Evolutionary conservation across 2,888 invertebrate genomes (phyloP).

Genomic region (Pycnomerus fuliginosus): DNA sequence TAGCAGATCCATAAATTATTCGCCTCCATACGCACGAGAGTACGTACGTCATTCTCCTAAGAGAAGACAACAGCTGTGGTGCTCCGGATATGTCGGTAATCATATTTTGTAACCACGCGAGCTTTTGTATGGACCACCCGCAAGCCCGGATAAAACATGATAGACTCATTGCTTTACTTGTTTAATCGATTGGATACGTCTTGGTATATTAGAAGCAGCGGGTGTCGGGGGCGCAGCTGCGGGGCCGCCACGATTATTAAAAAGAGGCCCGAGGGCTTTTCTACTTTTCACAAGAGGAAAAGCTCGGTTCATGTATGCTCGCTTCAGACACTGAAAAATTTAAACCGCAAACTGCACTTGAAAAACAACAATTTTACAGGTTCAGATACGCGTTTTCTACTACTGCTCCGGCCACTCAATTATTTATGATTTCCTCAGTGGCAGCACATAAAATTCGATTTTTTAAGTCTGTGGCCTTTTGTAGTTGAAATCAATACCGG

Average conservation of each 20-base stretch:
- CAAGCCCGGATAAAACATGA: constrained; percentile 33
- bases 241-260: constrained; percentile 36
- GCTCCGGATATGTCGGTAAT: too few relatives aligned
- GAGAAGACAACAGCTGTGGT: too few relatives aligned
- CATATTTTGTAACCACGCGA: too few relatives aligned
- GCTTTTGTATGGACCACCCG: constrained; percentile 40
- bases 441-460: too few relatives aligned
- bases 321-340: constrained; percentile 1
- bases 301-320: neutral
- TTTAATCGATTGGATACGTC: constrained; percentile 44
- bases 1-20: constrained; percentile 21
- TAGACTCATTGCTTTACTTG: constrained; percentile 37
- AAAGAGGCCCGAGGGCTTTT: constrained; percentile 33
- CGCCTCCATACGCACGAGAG: constrained; percentile 2
- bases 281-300: too few relatives aligned
- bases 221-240: constrained; percentile 37
- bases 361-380: too few relatives aligned
- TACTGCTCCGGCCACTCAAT: too few relatives aligned
- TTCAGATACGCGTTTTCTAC: too few relatives aligned
- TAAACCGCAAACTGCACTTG: neutral
- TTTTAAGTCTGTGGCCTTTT: too few relatives aligned
- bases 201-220: constrained; percentile 37
- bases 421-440: too few relatives aligned
- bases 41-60: too few relatives aligned
- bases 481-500: too few relatives aligned